Conservation (phyloP, 2,113 vertebrate genomes). For the Cololabis saira region DNA sequence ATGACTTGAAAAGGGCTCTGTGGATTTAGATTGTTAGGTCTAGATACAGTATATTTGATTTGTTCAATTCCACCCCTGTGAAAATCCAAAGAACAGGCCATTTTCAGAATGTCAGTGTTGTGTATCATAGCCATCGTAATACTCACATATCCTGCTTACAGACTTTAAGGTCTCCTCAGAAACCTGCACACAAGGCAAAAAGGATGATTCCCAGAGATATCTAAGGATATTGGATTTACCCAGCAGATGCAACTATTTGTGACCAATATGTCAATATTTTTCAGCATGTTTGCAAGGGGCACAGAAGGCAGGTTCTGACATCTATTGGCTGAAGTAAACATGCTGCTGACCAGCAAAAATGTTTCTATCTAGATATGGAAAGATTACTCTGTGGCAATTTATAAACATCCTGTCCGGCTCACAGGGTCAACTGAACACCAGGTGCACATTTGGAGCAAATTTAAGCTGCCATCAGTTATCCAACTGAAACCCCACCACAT, state of each 20-base stretch:
- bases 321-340: conserved; percentile 50
- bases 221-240: conserved; percentile 76
- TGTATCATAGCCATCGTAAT: conserved; percentile 68
- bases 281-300: conserved; percentile 44
- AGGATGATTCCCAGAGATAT: conserved; percentile 75
- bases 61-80: conserved; percentile 72
- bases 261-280: conserved; percentile 74
- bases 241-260: conserved; percentile 73
- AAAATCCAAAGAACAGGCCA: conserved; percentile 62
- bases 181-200: conserved; percentile 61
- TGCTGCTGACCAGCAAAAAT: conserved; percentile 68
- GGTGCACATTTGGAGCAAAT: conserved; percentile 31
- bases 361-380: conserved; percentile 36
- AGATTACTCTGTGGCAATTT: conserved; percentile 57
- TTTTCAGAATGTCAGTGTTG: conserved; percentile 74
- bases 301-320: conserved; percentile 45
- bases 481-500: conserved; percentile 15
- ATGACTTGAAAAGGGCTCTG: conserved; percentile 71
- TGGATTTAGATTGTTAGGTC: conserved; percentile 74
- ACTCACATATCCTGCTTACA: conserved; percentile 69
- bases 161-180: conserved; percentile 73
- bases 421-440: conserved; percentile 37
- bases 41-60: conserved; percentile 73
- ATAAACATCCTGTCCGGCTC: conserved; percentile 48
- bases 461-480: conserved; percentile 27